These are phyloP conservation scores for Daubentonia madagascariensis DNA, from an alignment of 2,113 vertebrate species.

Conservation along the genomic window DNA sequence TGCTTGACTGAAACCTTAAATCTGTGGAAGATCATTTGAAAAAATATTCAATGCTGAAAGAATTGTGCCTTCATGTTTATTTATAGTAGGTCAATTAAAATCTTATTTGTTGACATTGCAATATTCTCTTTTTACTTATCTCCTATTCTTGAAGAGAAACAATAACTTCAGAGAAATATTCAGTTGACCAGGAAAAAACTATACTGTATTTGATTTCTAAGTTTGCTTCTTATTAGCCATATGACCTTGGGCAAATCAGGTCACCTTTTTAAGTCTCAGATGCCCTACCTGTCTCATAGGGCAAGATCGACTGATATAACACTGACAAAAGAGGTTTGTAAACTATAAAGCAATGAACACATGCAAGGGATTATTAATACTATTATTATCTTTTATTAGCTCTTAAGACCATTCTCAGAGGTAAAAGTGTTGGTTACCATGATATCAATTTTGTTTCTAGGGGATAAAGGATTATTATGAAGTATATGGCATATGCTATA, in stretches of 20 bases:
- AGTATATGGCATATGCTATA: conserved; percentile 44
- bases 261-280: neutral
- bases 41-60: conserved; percentile 20
- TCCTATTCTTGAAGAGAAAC: neutral
- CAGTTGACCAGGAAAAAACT: neutral
- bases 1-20: conserved; percentile 31
- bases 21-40: neutral
- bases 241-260: conserved; percentile 3
- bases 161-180: conserved; percentile 35
- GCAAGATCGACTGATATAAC: neutral
- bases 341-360: conserved; percentile 7
- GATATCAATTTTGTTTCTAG: conserved; percentile 47
- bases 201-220: neutral
- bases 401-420: conserved; percentile 4
- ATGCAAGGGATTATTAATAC: conserved; percentile 26
- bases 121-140: conserved; percentile 2
- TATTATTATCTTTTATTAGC: conserved; percentile 19
- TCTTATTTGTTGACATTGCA: neutral
- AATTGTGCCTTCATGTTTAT: conserved; percentile 11
- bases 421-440: conserved; percentile 13
- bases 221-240: conserved; percentile 28
- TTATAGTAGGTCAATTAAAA: conserved; percentile 30
- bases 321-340: neutral
- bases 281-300: neutral
- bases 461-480: conserved; percentile 50